These are phyloP conservation scores for Lepeophtheirus salmonis DNA, from an alignment of 1,140 invertebrate species.

Conservation along the genomic window DNA sequence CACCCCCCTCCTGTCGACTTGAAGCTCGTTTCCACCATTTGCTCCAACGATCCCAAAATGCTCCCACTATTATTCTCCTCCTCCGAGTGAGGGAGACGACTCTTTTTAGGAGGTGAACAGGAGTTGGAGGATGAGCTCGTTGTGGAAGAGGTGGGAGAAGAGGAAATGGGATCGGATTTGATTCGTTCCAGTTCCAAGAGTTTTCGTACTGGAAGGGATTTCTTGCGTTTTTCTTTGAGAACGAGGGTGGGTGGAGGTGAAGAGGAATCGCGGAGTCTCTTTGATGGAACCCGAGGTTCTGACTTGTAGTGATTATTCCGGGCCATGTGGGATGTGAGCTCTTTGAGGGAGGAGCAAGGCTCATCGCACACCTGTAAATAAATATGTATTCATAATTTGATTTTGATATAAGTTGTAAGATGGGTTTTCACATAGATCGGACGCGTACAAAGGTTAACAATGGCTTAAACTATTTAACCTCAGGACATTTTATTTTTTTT, in stretches of 20 bases:
- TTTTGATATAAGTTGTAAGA: too few species aligned
- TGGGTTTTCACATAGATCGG: too few species aligned
- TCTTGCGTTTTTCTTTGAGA: conserved; percentile 50
- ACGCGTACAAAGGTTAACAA: too few species aligned
- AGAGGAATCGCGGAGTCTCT: not conserved
- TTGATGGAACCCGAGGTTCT: conserved; percentile 37
- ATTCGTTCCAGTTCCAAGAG: conserved; percentile 59
- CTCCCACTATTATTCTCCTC: not conserved
- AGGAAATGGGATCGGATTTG: conserved; percentile 21
- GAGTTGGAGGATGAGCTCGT: not conserved
- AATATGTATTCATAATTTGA: too few species aligned
- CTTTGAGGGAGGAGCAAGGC: conserved; percentile 80
- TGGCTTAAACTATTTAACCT: too few species aligned
- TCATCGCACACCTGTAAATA: conserved; percentile 96
- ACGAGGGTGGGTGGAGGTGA: not conserved
- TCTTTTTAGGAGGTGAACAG: not conserved
- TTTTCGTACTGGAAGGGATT: conserved; percentile 74
- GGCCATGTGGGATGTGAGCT: conserved; percentile 91
- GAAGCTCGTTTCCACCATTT: conserved; percentile 11
- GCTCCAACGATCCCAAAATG: conserved; percentile 13
- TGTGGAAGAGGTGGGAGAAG: conserved; percentile 1
- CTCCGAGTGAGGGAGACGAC: not conserved
- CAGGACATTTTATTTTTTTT: too few species aligned
- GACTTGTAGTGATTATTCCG: conserved; percentile 94
- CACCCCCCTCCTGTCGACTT: not conserved